Percentiles rank a stretch among this genome's conserved stretches.
Conservation (phyloP, 2,113 vertebrate genomes). For the Irena cyanogastra region DNA sequence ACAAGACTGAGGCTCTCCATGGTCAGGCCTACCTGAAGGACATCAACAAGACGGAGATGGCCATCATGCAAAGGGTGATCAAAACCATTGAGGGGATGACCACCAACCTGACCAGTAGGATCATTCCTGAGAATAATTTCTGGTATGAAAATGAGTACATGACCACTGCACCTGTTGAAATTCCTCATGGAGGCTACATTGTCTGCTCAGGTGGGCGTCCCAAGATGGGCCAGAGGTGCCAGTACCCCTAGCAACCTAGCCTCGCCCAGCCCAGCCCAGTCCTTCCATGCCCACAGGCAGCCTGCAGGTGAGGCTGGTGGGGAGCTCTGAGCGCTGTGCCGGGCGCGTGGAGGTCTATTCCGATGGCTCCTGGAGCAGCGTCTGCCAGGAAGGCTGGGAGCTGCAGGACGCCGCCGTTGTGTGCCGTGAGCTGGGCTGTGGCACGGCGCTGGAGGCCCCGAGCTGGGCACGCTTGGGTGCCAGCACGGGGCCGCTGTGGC, state of each 20-base stretch:
- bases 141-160: no score
- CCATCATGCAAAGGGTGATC: no score
- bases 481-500: background rate
- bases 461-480: background rate
- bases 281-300: background rate
- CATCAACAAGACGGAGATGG: no score
- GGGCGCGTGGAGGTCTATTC: background rate
- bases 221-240: accelerated
- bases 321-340: background rate
- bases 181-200: no score
- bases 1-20: no score
- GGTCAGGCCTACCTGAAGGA: no score
- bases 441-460: background rate
- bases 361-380: background rate
- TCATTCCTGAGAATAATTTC: no score
- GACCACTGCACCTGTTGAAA: no score
- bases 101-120: no score
- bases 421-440: background rate
- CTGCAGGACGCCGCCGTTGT: background rate
- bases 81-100: no score
- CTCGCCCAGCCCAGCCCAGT: accelerated
- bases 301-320: background rate
- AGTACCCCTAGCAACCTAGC: accelerated
- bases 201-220: background rate
- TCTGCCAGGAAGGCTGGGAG: background rate